Base-by-base conservation (phyloP, 1,140 invertebrate genomes). In the Heliothis virescens region DNA sequence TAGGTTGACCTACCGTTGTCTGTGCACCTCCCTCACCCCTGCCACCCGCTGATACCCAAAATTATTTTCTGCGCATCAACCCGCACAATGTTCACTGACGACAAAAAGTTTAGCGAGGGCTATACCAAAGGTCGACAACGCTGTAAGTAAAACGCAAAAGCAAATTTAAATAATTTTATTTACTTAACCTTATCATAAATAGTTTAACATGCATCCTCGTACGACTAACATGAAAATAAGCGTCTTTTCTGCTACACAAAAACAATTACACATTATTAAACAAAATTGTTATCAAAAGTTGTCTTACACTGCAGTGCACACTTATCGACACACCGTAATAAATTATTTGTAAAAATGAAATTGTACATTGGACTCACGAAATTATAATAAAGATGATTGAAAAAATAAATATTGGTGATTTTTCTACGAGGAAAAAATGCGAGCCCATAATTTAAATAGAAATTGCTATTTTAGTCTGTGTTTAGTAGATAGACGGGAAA, bases 121-220 rank as follows among this genome's bases (percentile, higher is more conserved):
- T 41, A 41, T 9, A n/a, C n/a, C 9, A 41, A 41, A 7, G 5
- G 34, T 41, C 34, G 7, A 34, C 1, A 26, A 26, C 34, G 34
- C 34, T 16, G 15, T 5, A n/a, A 71, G 26, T 71, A 53, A 71
- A 71, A 52, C 12, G 1, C 18, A 71, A 21, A 47, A 2, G 4
- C 81, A 90, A 90, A 92, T 92, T 91, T 92, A 92, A 92, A 92
- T 92, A 91, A 88, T 91, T 93, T 90, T 91, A 92, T 91, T 91
- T 87, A 83, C 88, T 92, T 91, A 90, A 82, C 53, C 76, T 90
- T 88, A 90, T 79, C 41, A 81, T 85, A 85, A 88, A 84, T 86
- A 89, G 86, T 91, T 89, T 88, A 91, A 91, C 92, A 93, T 92
- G 91, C 91, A 90, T 90, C 82, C 89, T 87, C 87, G 80, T 89